These are phyloP conservation scores for Champsocephalus gunnari DNA, from an alignment of 2,797 vertebrate genomes.

Conservation along the genomic window DNA sequence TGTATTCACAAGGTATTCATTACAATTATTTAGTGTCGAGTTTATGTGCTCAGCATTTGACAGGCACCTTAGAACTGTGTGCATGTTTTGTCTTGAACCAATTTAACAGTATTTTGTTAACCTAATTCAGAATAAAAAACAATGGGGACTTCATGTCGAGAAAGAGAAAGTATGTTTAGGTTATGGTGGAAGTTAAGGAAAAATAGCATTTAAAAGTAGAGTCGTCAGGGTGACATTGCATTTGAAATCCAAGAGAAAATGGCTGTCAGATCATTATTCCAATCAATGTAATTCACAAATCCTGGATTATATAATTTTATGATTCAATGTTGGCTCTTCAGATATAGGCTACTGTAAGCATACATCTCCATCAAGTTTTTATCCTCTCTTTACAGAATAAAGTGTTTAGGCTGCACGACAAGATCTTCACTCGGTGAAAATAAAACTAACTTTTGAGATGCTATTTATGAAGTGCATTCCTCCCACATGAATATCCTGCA, in stretches of 20 bases:
- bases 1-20: constrained; percentile 28
- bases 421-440: constrained; percentile 37
- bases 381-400: constrained; percentile 26
- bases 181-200: too few species aligned
- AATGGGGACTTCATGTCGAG: not conserved
- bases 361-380: constrained; percentile 8
- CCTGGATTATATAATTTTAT: not conserved
- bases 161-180: too few species aligned
- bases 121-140: too few species aligned
- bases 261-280: not conserved
- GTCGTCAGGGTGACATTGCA: constrained; percentile 1
- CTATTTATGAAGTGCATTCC: constrained; percentile 60
- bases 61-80: not conserved
- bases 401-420: constrained; percentile 17
- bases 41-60: constrained; percentile 13
- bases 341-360: not conserved
- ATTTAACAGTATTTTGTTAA: not conserved
- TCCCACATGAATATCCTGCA: constrained; percentile 58
- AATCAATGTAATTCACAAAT: constrained; percentile 16
- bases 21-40: constrained; percentile 23
- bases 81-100: not conserved
- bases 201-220: too few species aligned
- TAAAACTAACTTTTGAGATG: constrained; percentile 59
- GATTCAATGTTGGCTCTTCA: constrained; percentile 10
- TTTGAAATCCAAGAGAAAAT: constrained; percentile 2